Evolutionary conservation across 2,888 invertebrate species (phyloP), one percentile per base, ranked within the genome.

Genomic region (Meliscaeva auricollis): DNA sequence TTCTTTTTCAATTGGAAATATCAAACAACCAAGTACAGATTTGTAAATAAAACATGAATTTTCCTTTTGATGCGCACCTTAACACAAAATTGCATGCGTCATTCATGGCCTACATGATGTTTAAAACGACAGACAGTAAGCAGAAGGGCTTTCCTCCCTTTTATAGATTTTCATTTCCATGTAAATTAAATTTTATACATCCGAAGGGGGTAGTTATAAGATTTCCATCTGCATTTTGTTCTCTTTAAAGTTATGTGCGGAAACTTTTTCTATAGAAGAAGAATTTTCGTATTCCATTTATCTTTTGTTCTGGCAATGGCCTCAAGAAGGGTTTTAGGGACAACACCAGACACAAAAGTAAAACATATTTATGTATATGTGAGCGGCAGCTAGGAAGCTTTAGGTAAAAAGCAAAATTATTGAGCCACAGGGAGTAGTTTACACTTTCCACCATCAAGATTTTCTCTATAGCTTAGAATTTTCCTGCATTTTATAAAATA

Each of bases 161-260:
- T 41, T 20, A 32, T 46, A 75, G 64, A 62, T 60, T 62, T 70
- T 69, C 80, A 82, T 82, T 82, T 82, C 73, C 68, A 82, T 82
- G 82, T 73, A 82, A 82, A 82, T 82, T 78, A 82, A 82, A 82
- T 82, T 82, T 77, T 73, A 82, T 77, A 54, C 52, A 73, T 73
- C 77, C 82, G 17, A 60, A 77, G 73, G 73, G 77, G 46, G 72
- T 68, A 73, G 82, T 82, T 72, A 73, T 52, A 73, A 77, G 70
- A 82, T 72, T 77, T 82, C 46, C 60, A 66, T 70, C 44, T 70
- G 22, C 54, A 41, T 76, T 72, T 60, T 68, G 13, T 72, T 15
- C 54, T 69, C 56, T 56, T 75, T 41, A 79, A 52, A 68, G 74
- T 58, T 26, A 2, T 75, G 48, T 58, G 56, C 11, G 56, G 30